Base-by-base conservation (phyloP, 2,113 vertebrate species). In the Thalassoma bifasciatum region DNA sequence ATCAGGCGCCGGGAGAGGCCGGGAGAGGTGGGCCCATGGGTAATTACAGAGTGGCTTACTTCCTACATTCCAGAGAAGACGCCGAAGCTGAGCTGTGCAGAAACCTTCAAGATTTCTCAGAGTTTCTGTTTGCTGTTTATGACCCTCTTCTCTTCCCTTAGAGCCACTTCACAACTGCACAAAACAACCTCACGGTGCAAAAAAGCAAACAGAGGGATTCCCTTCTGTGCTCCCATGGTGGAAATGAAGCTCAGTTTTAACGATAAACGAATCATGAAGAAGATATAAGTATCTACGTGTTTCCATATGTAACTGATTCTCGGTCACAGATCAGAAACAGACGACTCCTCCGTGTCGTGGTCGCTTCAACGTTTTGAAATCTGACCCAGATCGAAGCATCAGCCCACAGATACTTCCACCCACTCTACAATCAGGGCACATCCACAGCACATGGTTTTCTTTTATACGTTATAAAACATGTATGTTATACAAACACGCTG, bases 21-120 rank as follows among this genome's bases (percentile, higher is more conserved):
- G 7, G 0, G 2, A 37, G 50, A 40, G 81, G 85, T 57, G 3
- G 70, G 65, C 47, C 64, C 64, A 16, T 30, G 53, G 47, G 57
- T 90, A 91, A 93, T 93, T 90, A 92, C 88, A 93, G 86, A 85
- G 75, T 22, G 79, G 65, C 70, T 84, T 42, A 86, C 83, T 85
- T 84, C 79, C 81, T 79, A 69, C 90, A 91, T 91, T 92, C 90
- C 91, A 82, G 38, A 87, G 79, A 26, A 74, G 73, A 83, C 16
- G 50, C 77, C 64, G 81, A 84, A 77, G 76, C 66, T 65, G 64
- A 61, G 76, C 24, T 54, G 47, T 53, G 73, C 37, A 59, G 68
- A 5, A 50, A 59, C 57, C n/a, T 66, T 30, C 46, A 46, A 68
- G 72, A 62, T 71, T 66, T 81, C n/a, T 26, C 36, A 9, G 0